Evolutionary conservation across 2,888 invertebrate species (phyloP), one percentile per base, ranked within the genome.

Genomic region (Spodoptera picta): DNA sequence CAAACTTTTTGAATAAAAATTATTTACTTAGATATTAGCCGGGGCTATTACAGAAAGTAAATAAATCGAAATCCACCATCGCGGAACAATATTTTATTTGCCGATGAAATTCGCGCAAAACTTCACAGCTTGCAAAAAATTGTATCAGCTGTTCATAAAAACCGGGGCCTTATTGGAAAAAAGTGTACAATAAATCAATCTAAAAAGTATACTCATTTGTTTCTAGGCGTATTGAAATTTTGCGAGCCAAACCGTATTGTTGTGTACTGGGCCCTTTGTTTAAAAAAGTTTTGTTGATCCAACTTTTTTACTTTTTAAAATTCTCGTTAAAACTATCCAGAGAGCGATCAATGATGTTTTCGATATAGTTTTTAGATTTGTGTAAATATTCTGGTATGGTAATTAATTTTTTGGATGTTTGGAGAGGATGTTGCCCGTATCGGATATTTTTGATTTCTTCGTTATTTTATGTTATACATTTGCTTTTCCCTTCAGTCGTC

Each of bases 311-410:
- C 36, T 78, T 79, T 80, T 79, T 73, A 62, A 55, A 69, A 80
- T 82, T 72, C 81, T 84, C 82, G 82, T 84, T 84, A 85, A 79
- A 84, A 82, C 82, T 83, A 84, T 79, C 65, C 65, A 57, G 64
- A 55, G 65, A 52, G 59, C 67, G 73, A 78, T 80, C 69, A 73
- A 75, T 73, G 67, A 70, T 65, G 60, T 58, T 68, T 66, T 72
- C 53, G 48, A 56, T 58, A 6, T 42, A 43, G 19, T 53, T 62
- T 69, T 65, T 51, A 46, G 43, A 60, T 56, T 53, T 48, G 19
- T 57, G 23, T 12, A 11, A 47, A 41, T 23, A 12, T n/a, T 60
- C 27, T 7, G 36, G 36, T 9, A 36, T 7, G 36, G 36, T 9
- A 36, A 9, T 36, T 36, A 6, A 36, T 36, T 6, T 27, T 36